Conservation (phyloP, 2,113 vertebrate genomes). For the Oreamnos americanus region DNA sequence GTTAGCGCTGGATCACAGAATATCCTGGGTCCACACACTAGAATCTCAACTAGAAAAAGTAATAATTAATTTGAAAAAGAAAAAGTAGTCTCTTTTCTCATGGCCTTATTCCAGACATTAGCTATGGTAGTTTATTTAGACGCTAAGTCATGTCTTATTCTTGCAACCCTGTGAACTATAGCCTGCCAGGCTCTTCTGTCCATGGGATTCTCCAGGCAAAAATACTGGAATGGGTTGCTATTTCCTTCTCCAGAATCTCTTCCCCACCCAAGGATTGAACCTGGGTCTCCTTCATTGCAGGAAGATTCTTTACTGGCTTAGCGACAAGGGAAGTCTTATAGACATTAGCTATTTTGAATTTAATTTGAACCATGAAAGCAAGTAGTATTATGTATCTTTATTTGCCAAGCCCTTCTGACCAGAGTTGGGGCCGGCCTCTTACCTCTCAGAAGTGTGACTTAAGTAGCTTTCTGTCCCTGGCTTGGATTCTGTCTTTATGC, state of each 20-base stretch:
- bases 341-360: neutral
- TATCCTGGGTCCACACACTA: neutral
- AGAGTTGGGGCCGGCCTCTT: neutral
- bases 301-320: neutral
- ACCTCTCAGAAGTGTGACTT: neutral
- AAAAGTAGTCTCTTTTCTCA: neutral
- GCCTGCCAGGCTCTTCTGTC: neutral
- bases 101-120: neutral
- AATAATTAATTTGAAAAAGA: neutral
- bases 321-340: neutral
- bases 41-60: neutral
- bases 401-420: neutral
- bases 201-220: neutral
- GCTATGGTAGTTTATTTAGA: neutral
- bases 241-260: neutral
- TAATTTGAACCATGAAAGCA: neutral
- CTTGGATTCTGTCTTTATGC: neutral
- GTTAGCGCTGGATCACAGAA: neutral
- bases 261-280: neutral
- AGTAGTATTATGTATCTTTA: neutral
- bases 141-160: neutral
- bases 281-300: neutral
- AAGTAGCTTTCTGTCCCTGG: neutral
- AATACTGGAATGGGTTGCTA: neutral
- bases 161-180: neutral